These are phyloP conservation scores for Falco biarmicus DNA, from an alignment of 2,797 vertebrate genomes.

Conservation along the genomic window DNA sequence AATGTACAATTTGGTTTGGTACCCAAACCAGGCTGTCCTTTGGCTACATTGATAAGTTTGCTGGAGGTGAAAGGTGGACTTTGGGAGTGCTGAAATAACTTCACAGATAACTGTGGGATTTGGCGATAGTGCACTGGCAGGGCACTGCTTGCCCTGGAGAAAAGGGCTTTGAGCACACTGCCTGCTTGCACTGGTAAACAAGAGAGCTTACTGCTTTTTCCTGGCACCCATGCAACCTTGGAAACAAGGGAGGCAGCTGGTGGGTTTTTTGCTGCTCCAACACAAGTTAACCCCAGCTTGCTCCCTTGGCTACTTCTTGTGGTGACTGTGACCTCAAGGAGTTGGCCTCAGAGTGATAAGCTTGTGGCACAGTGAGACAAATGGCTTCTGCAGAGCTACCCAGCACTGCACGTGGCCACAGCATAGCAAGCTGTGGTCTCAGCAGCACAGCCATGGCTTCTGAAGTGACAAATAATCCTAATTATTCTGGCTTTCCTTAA, in stretches of 20 bases:
- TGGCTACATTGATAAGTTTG: background rate
- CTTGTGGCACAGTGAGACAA: background rate
- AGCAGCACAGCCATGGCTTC: background rate
- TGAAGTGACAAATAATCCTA: background rate
- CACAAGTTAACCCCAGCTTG: background rate
- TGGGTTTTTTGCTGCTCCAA: background rate
- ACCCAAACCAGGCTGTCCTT: background rate
- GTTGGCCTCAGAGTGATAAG: background rate
- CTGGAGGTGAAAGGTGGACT: background rate
- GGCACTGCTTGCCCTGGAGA: background rate
- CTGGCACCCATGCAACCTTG: background rate
- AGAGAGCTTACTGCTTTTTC: background rate
- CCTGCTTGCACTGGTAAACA: background rate
- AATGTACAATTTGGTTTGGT: background rate
- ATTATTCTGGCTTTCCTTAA: background rate
- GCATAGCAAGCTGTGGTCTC: background rate
- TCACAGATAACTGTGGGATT: background rate
- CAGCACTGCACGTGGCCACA: fast-evolving
- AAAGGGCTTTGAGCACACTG: background rate
- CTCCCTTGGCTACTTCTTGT: background rate
- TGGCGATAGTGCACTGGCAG: background rate
- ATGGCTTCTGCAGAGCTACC: background rate
- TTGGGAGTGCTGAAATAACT: background rate
- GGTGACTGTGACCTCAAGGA: background rate
- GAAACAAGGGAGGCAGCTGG: background rate